Evolutionary conservation across 2,888 invertebrate species (phyloP).

Genomic region (Caenorhabditis plicata): DNA sequence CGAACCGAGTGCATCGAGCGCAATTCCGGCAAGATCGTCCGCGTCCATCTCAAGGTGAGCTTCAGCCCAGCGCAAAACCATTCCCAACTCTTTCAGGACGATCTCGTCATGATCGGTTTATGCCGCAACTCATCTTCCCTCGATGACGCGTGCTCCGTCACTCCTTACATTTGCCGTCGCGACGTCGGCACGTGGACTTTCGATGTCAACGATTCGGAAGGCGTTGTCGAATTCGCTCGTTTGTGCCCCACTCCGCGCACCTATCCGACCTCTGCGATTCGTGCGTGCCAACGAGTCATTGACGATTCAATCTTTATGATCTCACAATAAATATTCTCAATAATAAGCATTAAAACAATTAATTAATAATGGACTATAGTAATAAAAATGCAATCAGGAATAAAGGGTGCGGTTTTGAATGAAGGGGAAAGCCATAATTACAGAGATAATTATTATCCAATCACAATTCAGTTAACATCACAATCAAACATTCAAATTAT

Average conservation of each 20-base stretch:
- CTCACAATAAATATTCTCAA: too few species aligned
- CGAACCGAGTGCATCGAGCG: conserved; percentile 48
- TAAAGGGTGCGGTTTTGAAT: too few species aligned
- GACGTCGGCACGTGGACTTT: conserved; percentile 45
- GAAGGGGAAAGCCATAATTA: too few species aligned
- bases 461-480: too few species aligned
- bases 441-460: too few species aligned
- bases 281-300: conserved; percentile 20
- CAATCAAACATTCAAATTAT: too few species aligned
- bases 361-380: too few species aligned
- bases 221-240: conserved; percentile 38
- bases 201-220: conserved; percentile 53
- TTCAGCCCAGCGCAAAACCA: too few species aligned
- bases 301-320: background rate
- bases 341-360: too few species aligned
- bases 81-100: conserved; percentile 10
- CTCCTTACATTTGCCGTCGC: conserved; percentile 45
- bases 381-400: conserved; percentile 2
- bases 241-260: conserved; percentile 38
- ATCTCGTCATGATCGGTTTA: conserved; percentile 42
- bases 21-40: conserved; percentile 44
- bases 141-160: conserved; percentile 25
- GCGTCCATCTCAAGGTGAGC: conserved; percentile 43
- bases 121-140: conserved; percentile 20
- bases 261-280: conserved; percentile 25